Evolutionary conservation across 2,113 vertebrate genomes (phyloP), one percentile per base, ranked within the genome.

Genomic region (Antigone vipio): DNA sequence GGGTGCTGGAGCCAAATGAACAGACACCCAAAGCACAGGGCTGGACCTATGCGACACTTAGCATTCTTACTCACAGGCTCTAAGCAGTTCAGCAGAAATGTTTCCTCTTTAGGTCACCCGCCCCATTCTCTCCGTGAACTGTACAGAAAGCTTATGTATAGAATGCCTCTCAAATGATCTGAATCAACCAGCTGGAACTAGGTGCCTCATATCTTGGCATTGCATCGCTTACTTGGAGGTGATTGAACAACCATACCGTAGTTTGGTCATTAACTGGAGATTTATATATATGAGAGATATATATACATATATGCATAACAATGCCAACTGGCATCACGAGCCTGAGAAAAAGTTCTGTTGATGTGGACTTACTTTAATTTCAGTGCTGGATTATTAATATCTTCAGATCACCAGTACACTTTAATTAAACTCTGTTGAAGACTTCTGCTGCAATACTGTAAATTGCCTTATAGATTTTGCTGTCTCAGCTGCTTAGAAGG

Each of bases 381-480:
- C 50, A 88, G 20, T 59, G 42, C 29, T 87, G 47, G 52, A 63
- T 81, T 74, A 60, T n/a, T 3, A 84, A 45, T 89, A 93, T 87
- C 60, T 86, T 87, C 68, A 89, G 68, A 91, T 91, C 42, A 67
- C 49, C 34, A 69, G 47, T 40, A 53, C 35, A 45, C 18, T 88
- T 94, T 80, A 91, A 94, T 89, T 89, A 91, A 86, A 89, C 29
- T 58, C 38, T 13, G 24, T 77, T 84, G 73, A 71, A 94, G 87
- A 81, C 17, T 60, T 56, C 80, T 93, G 59, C 77, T 81, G 87
- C 56, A 91, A 78, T 74, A 74, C 10, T 78, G 42, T 52, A 85
- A 85, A 81, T 81, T 85, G 34, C 32, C 42, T 77, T 59, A 66
- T 4, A 85, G 64, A 87, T 71, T 77, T 93, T 81, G 32, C 40